Base-by-base conservation (phyloP, 2,888 invertebrate genomes). In the Acronicta psi region DNA sequence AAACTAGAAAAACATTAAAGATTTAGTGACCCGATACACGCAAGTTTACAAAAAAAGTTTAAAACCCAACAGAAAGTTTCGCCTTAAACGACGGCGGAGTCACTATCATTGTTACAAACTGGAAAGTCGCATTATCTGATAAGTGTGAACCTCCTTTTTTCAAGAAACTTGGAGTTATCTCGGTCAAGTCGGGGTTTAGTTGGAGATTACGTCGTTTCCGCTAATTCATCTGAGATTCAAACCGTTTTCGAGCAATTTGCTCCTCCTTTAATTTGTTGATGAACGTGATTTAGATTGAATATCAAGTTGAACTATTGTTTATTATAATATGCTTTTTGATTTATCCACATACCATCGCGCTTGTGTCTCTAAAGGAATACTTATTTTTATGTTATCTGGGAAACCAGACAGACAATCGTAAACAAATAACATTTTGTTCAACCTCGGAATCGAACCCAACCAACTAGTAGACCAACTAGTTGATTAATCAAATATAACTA, bases 81-180 rank as follows among this genome's bases (percentile, higher is more conserved):
- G 71, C 50, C 75, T 75, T 77, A 72, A 75, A 75, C 76, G 75
- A 72, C 75, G 68, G 61, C 58, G 64, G 50, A 75, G 62, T 63
- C 63, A 69, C 75, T 69, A 69, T 75, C 78, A 66, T 72, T 75
- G 76, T 75, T 57, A 62, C 69, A 62, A 75, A 77, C 61, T 75
- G 66, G 75, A 66, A 75, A 75, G 69, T 77, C 75, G 66, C 78
- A 75, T 75, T 77, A 75, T 77, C 78, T 77, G 75, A 75, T 75
- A 75, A 75, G 73, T 77, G 69, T 53, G 59, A 75, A 77, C 78
- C 78, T 75, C 64, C 66, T 75, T 75, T 29, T 75, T 75, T 75
- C 69, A 61, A 13, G 52, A 67, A 75, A 75, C 69, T 77, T 72
- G 66, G 53, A 70, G 73, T 71, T 77, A 77, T 77, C 75, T 75